phyloP scores from a whole-genome alignment of 2,888 invertebrate species.

The Pherbina coryleti region DNA sequence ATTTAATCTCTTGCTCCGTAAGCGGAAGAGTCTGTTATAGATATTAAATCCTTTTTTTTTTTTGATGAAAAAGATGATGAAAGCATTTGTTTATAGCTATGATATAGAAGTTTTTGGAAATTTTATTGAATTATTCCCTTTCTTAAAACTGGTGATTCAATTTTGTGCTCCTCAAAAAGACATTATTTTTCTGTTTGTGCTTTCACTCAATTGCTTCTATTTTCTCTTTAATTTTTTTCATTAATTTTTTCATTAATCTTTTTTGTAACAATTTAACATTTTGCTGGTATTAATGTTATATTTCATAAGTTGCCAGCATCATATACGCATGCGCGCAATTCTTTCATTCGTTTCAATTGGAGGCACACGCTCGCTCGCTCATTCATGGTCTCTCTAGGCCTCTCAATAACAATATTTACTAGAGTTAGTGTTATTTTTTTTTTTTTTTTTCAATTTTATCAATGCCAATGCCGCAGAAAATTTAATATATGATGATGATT shows the following conservation, averaged over 20 bases:
- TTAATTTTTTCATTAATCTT: slow-evolving; percentile 30
- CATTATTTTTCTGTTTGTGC: slow-evolving; percentile 44
- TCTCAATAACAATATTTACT: slow-evolving; percentile 27
- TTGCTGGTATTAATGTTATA: slow-evolving; percentile 18
- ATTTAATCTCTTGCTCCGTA: background rate
- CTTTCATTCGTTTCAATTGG: background rate
- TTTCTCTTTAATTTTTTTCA: slow-evolving; percentile 41
- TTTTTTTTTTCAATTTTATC: slow-evolving; percentile 32
- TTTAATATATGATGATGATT: slow-evolving; percentile 67
- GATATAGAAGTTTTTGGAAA: background rate
- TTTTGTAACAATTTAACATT: slow-evolving; percentile 47
- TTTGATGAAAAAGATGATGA: background rate
- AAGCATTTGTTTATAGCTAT: background rate
- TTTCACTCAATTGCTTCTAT: slow-evolving; percentile 46
- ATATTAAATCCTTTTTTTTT: background rate
- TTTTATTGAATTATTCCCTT: too few relatives aligned
- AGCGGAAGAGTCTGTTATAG: background rate
- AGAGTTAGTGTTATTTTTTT: slow-evolving; percentile 25
- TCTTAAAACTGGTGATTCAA: too few relatives aligned
- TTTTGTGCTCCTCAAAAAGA: slow-evolving; percentile 33
- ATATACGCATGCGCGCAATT: slow-evolving; percentile 21
- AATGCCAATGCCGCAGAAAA: slow-evolving; percentile 67
- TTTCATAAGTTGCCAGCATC: slow-evolving; percentile 22
- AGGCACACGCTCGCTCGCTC: slow-evolving; percentile 6
- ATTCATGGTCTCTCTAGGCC: slow-evolving; percentile 9